Evolutionary conservation across 1,140 invertebrate species (phyloP).

Genomic region (Ephestia elutella): DNA sequence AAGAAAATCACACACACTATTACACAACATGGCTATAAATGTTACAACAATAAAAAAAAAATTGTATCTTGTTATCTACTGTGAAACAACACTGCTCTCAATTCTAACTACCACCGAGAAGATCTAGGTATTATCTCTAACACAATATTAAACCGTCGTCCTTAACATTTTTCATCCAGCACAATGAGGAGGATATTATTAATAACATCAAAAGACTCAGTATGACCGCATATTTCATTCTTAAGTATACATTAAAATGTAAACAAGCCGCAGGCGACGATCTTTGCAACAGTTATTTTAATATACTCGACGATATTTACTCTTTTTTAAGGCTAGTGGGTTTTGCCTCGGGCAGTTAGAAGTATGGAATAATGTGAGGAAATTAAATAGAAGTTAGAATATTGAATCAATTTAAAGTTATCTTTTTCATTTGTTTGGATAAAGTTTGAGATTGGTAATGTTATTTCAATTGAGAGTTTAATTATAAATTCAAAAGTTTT

Average conservation of each 20-base stretch:
- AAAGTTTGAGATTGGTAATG: no score
- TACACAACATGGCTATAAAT: no score
- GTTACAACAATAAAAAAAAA: no score
- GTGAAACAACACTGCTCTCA: no score
- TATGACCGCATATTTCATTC: constrained; percentile 35
- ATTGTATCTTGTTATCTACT: no score
- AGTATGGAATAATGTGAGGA: no score
- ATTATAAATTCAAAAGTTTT: no score
- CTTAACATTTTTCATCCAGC: constrained; percentile 17
- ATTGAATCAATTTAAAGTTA: no score
- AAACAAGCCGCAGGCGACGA: constrained; percentile 33
- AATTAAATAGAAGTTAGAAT: no score
- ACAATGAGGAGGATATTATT: constrained; percentile 20
- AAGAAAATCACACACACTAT: no score
- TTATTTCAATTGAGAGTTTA: no score
- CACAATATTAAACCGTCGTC: constrained; percentile 14
- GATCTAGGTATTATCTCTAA: background rate
- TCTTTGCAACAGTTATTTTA: constrained; percentile 43
- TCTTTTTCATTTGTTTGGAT: no score
- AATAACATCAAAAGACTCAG: constrained; percentile 25
- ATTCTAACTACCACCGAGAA: background rate
- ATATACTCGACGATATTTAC: constrained; percentile 23
- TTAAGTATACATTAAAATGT: constrained; percentile 47
- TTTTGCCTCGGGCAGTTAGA: background rate
- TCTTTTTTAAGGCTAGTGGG: background rate